Evolutionary conservation across 2,888 invertebrate species (phyloP), one percentile per base, ranked within the genome.

Genomic region (Griposia aprilina): DNA sequence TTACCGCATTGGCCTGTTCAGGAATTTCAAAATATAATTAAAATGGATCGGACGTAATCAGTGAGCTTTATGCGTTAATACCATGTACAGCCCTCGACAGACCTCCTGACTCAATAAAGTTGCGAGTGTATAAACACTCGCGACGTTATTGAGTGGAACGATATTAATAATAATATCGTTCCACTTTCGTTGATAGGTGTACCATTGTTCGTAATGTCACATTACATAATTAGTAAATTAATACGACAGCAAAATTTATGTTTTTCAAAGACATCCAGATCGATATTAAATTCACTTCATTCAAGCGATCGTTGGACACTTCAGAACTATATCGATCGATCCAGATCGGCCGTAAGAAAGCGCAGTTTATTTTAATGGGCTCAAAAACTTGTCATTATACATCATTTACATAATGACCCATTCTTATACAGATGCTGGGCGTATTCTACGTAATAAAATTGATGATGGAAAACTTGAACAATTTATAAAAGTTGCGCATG

Each of bases 321-420:
- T 88, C 62, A 66, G 63, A 74, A 80, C 77, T 80, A 78, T 80
- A 81, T 85, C 79, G 79, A 80, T 83, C 78, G 81, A 81, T 86
- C 63, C 41, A 59, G 71, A 83, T 85, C 67, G 76, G 52, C 76
- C 69, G 70, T 83, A 65, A 85, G 30, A 86, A 78, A 67, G 30
- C 36, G 52, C 63, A 67, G 76, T 80, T 82, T 79, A 80, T 70
- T 83, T 88, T 84, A 88, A 91, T 89, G 83, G 76, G 82, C 84
- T 76, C 84, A 86, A 85, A 86, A 84, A 87, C 85, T 88, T 90
- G 90, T 92, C 90, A 92, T 93, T 94, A 93, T 85, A 76, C 79
- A 76, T 90, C 81, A 93, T 94, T 93, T 91, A 88, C 92, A 93
- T 93, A 94, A 94, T 94, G 91, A 89, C 78, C 91, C 89, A 93